These are phyloP conservation scores for Drosophila nr. medialis DNA, from an alignment of 2,888 invertebrate genomes.

Conservation along the genomic window DNA sequence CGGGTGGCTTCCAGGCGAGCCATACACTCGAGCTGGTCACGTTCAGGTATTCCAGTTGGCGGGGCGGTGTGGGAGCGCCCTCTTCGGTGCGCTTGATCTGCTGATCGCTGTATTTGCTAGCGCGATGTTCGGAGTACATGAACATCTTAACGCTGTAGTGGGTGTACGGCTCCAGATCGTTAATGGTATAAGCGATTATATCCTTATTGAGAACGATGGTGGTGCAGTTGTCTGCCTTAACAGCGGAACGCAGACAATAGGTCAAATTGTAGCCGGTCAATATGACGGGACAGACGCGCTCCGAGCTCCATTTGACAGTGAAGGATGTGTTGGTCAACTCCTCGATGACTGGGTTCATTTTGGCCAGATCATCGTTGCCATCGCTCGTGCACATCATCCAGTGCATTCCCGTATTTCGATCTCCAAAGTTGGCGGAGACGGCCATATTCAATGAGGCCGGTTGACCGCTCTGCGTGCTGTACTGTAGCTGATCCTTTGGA, in stretches of 20 bases:
- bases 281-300: constrained; percentile 90
- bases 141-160: constrained; percentile 90
- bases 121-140: constrained; percentile 87
- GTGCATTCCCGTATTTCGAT: constrained; percentile 92
- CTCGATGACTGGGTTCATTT: constrained; percentile 78
- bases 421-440: constrained; percentile 90
- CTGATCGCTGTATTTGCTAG: constrained; percentile 87
- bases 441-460: constrained; percentile 89
- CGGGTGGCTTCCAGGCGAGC: constrained; percentile 87
- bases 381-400: constrained; percentile 90
- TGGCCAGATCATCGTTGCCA: constrained; percentile 77
- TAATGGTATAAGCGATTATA: constrained; percentile 86
- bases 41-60: constrained; percentile 42
- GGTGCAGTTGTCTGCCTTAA: constrained; percentile 63
- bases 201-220: constrained; percentile 51
- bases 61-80: constrained; percentile 87
- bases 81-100: constrained; percentile 89
- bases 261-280: constrained; percentile 91
- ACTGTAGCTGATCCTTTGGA: constrained; percentile 70
- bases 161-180: constrained; percentile 89
- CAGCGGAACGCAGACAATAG: constrained; percentile 86
- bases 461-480: constrained; percentile 84
- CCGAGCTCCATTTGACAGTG: constrained; percentile 91
- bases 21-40: constrained; percentile 41
- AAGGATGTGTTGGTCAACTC: constrained; percentile 83